phyloP scores from a whole-genome alignment of 2,113 vertebrate species.

The Rhizomys pruinosus region DNA sequence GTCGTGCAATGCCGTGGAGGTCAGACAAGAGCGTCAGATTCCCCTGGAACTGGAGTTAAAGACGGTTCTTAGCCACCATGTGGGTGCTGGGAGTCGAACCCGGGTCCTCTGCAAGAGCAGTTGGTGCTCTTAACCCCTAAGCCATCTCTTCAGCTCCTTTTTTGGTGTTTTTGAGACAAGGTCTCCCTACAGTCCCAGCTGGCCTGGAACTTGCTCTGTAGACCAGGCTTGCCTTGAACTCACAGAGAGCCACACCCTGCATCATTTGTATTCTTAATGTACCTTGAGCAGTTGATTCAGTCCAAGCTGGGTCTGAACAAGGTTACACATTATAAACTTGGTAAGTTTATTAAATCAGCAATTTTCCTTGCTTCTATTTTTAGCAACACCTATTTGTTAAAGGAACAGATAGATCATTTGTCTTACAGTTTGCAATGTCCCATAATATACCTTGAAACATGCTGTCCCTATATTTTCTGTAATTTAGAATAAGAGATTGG shows the following conservation, averaged over 20 bases:
- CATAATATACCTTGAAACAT: not conserved
- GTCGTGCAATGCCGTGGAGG: too few species aligned
- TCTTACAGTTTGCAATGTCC: not conserved
- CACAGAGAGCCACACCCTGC: too few species aligned
- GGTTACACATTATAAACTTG: not conserved
- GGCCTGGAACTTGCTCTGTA: too few species aligned
- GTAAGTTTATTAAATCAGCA: not conserved
- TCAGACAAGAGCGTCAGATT: too few species aligned
- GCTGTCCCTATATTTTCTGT: not conserved
- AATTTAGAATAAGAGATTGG: not conserved
- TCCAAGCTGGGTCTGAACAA: conserved; percentile 21
- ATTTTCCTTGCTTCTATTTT: not conserved
- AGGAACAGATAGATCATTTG: conserved; percentile 8
- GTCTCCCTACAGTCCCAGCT: too few species aligned
- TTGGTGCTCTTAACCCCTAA: too few species aligned
- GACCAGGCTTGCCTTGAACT: too few species aligned
- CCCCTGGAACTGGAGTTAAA: too few species aligned
- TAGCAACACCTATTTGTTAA: conserved; percentile 28
- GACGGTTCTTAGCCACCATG: too few species aligned
- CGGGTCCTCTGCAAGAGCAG: too few species aligned
- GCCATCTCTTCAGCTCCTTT: not conserved
- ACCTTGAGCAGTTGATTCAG: not conserved
- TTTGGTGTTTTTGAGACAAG: too few species aligned
- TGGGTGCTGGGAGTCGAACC: too few species aligned
- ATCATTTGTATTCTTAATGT: not conserved